Percentiles rank a stretch among this genome's conserved stretches.
phyloP scores from a whole-genome alignment of 1,140 invertebrate genomes.

The Drosophila chauvacae region DNA sequence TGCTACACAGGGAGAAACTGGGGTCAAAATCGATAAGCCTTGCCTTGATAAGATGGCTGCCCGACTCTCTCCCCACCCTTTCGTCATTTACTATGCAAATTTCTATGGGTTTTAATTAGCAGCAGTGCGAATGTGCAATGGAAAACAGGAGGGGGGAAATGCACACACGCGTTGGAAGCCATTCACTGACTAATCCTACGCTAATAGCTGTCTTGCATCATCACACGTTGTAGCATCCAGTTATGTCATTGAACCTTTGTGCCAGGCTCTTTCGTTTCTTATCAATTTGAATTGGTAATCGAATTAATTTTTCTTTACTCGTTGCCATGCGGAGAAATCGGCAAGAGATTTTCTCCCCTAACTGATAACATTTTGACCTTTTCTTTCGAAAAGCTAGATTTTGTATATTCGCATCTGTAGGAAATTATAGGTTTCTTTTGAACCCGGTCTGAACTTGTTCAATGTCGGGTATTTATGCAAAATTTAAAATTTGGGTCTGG shows the following conservation, averaged over 20 bases:
- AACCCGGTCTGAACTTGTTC: constrained; percentile 37
- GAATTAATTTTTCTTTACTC: constrained; percentile 9
- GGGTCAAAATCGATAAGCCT: constrained; percentile 50
- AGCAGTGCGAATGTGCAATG: constrained; percentile 29
- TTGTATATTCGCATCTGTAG: not conserved
- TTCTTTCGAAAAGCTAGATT: constrained; percentile 9
- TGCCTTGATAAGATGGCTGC: constrained; percentile 32
- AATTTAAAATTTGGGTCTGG: constrained; percentile 34
- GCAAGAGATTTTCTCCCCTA: not conserved
- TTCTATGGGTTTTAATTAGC: constrained; percentile 72
- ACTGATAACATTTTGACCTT: constrained; percentile 49
- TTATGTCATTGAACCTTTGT: constrained; percentile 69
- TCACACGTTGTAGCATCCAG: not conserved
- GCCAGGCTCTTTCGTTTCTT: constrained; percentile 34
- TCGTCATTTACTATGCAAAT: constrained; percentile 44
- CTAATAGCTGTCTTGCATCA: constrained; percentile 14
- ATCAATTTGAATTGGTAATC: constrained; percentile 43
- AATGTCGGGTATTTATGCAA: constrained; percentile 49
- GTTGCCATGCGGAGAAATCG: constrained; percentile 53
- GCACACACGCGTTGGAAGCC: constrained; percentile 5
- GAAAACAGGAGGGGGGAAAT: not conserved
- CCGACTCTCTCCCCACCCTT: not conserved
- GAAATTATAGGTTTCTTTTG: constrained; percentile 34
- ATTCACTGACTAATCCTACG: constrained; percentile 18
- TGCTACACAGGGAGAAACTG: constrained; percentile 30